Evolutionary conservation across 1,140 invertebrate species (phyloP).

Genomic region (Agrilus planipennis): DNA sequence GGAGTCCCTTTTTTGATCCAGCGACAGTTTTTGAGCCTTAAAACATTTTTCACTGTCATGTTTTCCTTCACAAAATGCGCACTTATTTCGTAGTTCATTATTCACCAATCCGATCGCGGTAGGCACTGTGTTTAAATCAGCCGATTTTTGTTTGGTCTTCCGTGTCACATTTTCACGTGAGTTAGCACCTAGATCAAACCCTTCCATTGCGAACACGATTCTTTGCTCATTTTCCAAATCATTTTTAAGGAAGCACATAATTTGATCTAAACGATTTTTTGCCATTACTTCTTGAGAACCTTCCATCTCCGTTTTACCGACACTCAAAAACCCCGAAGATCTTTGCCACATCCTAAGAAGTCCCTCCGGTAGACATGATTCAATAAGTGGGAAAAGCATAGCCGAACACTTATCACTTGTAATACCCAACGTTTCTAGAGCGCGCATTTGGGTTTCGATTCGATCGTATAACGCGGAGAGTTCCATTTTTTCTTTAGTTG

Average conservation of each 20-base stretch:
- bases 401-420: slow-evolving; percentile 29
- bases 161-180: too few relatives aligned
- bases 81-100: background rate
- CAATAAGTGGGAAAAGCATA: slow-evolving; percentile 31
- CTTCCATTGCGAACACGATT: slow-evolving; percentile 9
- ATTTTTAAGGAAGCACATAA: slow-evolving; percentile 18
- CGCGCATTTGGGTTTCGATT: slow-evolving; percentile 16
- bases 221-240: slow-evolving; percentile 25
- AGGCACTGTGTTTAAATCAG: background rate
- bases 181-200: slow-evolving; percentile 2
- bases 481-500: slow-evolving; percentile 7
- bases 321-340: too few relatives aligned
- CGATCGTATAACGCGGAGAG: slow-evolving; percentile 15
- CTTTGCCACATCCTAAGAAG: slow-evolving; percentile 25
- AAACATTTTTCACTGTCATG: slow-evolving; percentile 1
- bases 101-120: background rate
- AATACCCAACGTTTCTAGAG: too few relatives aligned
- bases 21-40: slow-evolving; percentile 1
- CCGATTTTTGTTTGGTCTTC: background rate
- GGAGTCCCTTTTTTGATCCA: background rate
- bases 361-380: slow-evolving; percentile 27
- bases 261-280: slow-evolving; percentile 12
- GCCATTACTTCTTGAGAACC: too few relatives aligned
- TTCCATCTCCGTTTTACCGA: too few relatives aligned
- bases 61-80: background rate